Evolutionary conservation across 2,797 vertebrate genomes (phyloP).

Genomic region (Xenentodon cancila): DNA sequence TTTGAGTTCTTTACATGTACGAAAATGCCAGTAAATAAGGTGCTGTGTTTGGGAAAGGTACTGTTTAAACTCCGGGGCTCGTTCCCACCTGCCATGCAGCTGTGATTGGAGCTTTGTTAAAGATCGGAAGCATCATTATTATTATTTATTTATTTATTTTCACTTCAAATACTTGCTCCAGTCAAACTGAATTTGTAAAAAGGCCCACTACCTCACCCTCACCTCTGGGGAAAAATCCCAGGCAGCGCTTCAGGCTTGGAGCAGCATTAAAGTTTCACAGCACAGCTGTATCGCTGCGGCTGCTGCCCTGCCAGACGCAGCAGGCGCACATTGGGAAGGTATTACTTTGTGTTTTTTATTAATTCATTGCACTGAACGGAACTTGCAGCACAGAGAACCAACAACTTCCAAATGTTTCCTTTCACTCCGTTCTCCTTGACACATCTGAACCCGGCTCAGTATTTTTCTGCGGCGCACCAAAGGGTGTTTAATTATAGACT

Average conservation of each 20-base stretch:
- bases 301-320: conserved; percentile 68
- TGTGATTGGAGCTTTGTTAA: conserved; percentile 18
- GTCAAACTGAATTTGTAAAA: conserved; percentile 63
- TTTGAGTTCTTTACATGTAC: conserved; percentile 20
- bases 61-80: too few species aligned
- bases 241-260: conserved; percentile 68
- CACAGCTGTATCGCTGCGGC: conserved; percentile 78
- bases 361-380: conserved; percentile 69
- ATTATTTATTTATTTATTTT: neutral
- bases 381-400: conserved; percentile 45
- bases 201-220: conserved; percentile 23
- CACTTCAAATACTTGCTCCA: conserved; percentile 50
- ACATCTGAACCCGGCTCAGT: conserved; percentile 65
- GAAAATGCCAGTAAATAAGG: neutral
- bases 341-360: conserved; percentile 79
- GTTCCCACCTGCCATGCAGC: too few species aligned
- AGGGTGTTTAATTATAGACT: conserved; percentile 84
- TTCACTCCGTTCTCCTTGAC: conserved; percentile 56
- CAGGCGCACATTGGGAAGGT: conserved; percentile 73
- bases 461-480: conserved; percentile 63
- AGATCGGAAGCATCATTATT: conserved; percentile 37
- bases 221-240: conserved; percentile 61
- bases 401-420: conserved; percentile 52
- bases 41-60: too few species aligned
- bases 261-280: conserved; percentile 81